Evolutionary conservation across 2,888 invertebrate species (phyloP).

Genomic region (Ecliptopera silaceata): DNA sequence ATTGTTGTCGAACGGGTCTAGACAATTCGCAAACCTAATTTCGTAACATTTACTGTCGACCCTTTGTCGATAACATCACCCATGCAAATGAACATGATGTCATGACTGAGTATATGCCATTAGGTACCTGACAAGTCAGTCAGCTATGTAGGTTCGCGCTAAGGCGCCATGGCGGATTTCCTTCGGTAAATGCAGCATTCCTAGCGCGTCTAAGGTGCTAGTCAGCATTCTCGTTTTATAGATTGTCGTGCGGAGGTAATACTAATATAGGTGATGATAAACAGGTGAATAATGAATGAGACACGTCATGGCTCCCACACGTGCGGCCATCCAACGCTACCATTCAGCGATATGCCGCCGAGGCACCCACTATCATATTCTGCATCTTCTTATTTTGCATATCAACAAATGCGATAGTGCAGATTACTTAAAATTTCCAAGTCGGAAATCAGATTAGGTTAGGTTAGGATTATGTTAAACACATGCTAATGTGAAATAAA

Average conservation of each 20-base stretch:
- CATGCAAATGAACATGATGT: slow-evolving; percentile 70
- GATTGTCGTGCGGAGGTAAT: slow-evolving; percentile 59
- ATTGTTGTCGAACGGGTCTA: slow-evolving; percentile 24
- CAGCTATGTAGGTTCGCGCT: slow-evolving; percentile 57
- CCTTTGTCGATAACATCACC: slow-evolving; percentile 56
- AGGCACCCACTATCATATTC: slow-evolving; percentile 10
- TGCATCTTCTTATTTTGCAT: slow-evolving; percentile 8
- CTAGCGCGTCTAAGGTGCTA: slow-evolving; percentile 63
- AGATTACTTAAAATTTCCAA: slow-evolving; percentile 8
- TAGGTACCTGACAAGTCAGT: slow-evolving; percentile 49
- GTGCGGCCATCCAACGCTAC: slow-evolving; percentile 29
- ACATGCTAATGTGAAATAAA: slow-evolving; percentile 31
- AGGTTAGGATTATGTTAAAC: slow-evolving; percentile 24
- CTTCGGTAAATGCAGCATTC: slow-evolving; percentile 76
- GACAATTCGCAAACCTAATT: slow-evolving; percentile 39
- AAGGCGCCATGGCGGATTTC: slow-evolving; percentile 78
- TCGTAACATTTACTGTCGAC: slow-evolving; percentile 39
- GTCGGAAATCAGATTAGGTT: slow-evolving; percentile 14
- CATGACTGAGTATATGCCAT: slow-evolving; percentile 49
- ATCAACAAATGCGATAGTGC: background rate
- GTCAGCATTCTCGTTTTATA: slow-evolving; percentile 62
- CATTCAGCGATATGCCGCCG: slow-evolving; percentile 2
- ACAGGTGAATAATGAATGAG: slow-evolving; percentile 71
- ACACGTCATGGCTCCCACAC: slow-evolving; percentile 53
- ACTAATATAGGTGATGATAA: slow-evolving; percentile 49